Percentiles rank a stretch among this genome's conserved stretches.
phyloP scores from a whole-genome alignment of 2,797 vertebrate species.

The Cirrhinus mrigala region DNA sequence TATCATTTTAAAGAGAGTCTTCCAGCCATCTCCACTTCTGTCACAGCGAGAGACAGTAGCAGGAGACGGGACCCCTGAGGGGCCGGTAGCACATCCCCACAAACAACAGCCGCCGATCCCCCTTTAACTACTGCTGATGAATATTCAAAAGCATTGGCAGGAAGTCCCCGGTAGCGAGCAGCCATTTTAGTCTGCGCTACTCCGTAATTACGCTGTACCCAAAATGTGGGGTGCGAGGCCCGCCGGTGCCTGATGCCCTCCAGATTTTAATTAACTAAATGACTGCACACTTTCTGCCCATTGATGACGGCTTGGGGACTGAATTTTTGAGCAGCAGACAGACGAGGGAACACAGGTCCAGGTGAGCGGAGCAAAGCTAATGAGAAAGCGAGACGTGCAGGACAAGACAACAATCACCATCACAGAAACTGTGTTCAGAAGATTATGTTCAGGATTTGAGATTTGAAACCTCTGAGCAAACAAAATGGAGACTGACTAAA shows the following conservation, averaged over 20 bases:
- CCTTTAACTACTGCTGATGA: conserved; percentile 79
- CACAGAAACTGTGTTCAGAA: neutral
- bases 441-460: neutral
- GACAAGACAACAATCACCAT: conserved; percentile 48
- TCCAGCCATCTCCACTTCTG: conserved; percentile 56
- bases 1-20: conserved; percentile 39
- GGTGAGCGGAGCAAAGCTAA: conserved; percentile 67
- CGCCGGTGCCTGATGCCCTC: conserved; percentile 74
- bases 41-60: conserved; percentile 61
- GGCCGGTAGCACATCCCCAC: conserved; percentile 68
- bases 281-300: conserved; percentile 75
- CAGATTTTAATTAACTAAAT: conserved; percentile 85
- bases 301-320: conserved; percentile 79
- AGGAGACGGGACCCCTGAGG: conserved; percentile 66
- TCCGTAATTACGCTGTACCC: conserved; percentile 77
- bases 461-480: neutral
- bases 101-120: conserved; percentile 69
- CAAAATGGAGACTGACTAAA: neutral
- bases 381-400: conserved; percentile 59
- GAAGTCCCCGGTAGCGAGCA: conserved; percentile 75
- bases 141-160: conserved; percentile 76
- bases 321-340: conserved; percentile 70
- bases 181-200: conserved; percentile 75
- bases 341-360: conserved; percentile 59
- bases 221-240: conserved; percentile 74